Base-by-base conservation (phyloP, 2,113 vertebrate species). In the Megaptera novaeangliae region DNA sequence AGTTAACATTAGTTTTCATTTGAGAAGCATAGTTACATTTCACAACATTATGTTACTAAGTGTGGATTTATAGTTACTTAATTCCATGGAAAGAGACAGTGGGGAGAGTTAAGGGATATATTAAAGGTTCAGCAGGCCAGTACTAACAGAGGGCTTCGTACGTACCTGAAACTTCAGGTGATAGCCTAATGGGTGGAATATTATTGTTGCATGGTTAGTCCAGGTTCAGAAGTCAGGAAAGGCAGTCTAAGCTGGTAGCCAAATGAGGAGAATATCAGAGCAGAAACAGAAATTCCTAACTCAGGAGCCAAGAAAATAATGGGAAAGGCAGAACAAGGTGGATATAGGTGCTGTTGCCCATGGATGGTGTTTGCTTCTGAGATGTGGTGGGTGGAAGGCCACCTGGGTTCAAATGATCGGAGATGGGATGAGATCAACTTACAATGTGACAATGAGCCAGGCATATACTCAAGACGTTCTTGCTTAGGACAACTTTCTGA, bases 21-120 rank as follows among this genome's bases (percentile, higher is more conserved):
- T 94, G 61, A 92, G 83, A 89, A 95, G 44, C 29, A 72, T 44
- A 87, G 55, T 81, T 74, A 55, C 10, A 90, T 69, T 89, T 80
- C 64, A 87, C 44, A 74, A 46, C 6, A 85, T 46, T 46, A n/a
- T 29, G 2, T 81, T 94, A n/a, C 59, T 85, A 59, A 23, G 21
- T 55, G 49, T 41, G 34, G 41, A 55, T 55, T 90, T 63, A 44
- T 41, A 80, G 23, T 81, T 59, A 83, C 46, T 87, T 92, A 64
- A 88, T 87, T 77, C 20, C 57, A 34, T 63, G 21, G 21, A 57
- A 92, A 96, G n/a, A 94, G 44, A 72, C 15, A 13, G 6, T 55
- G 25, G 29, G 15, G n/a, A 77, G 41, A 52, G 21, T 7, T 14
- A 69, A 13, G 23, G 34, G 5, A 23, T 75, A 17, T 6, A 69